Evolutionary conservation across 2,113 vertebrate species (phyloP), one percentile per base, ranked within the genome.

Genomic region (Microcebus jonahi): DNA sequence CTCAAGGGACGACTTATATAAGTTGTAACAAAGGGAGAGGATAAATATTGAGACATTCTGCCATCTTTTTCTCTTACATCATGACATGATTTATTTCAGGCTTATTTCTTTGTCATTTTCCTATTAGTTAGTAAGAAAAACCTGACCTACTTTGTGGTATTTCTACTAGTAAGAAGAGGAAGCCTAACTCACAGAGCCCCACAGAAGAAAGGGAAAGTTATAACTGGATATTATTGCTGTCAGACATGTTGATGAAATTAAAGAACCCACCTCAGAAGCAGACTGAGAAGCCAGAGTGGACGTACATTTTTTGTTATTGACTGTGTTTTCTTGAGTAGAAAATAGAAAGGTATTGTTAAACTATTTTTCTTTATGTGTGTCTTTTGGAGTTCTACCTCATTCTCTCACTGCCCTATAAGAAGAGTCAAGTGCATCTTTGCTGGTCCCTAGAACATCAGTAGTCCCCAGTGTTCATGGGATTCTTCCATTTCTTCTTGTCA

Each of bases 1-100:
- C 76, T 96, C 84, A 53, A 88, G 48, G 42, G 53, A 85, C 39
- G 53, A 59, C 79, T 92, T 92, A 68, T 63, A 2, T 29, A 82
- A 31, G 21, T 55, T 88, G 27, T 14, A 53, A 9, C 76, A 61
- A 85, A 95, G 23, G 8, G 34, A 61, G 12, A 34, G 10, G 15
- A 27, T 76, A 92, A 53, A 81, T 45, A 63, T 23, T 61, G 39
- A 95, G 14, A 42, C 57, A 57, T 1, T 85, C 39, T 79, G 2
- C 1, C 68, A 42, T 45, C n/a, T 80, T 94, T 86, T 82, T 23
- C 21, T 95, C 63, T 82, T 9, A 27, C 0, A 5, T 45, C 77
- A 89, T 31, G 13, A 25, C 6, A 45, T 23, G 9, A 67, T 61
- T 42, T 48, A 42, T 57, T 94, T 86, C 14, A 82, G 61, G 48